A percentile compares a stretch with the other conserved stretches of the same genome.
phyloP scores from a whole-genome alignment of 2,888 invertebrate species.

The Sinelater perroti region DNA sequence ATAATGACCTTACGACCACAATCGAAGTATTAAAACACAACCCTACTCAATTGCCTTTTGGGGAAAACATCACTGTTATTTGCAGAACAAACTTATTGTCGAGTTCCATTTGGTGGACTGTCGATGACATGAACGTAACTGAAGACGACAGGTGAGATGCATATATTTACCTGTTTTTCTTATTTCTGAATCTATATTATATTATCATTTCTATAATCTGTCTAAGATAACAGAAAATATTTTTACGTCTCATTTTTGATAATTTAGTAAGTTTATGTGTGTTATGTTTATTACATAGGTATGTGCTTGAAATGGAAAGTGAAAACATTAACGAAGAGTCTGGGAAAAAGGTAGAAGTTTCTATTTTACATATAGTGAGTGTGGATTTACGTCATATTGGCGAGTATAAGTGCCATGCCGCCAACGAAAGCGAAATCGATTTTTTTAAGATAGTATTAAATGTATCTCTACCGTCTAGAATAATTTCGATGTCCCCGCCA shows the following conservation, averaged over 20 bases:
- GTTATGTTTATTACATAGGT: no score
- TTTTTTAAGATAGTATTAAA: constrained; percentile 55
- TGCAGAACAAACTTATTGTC: constrained; percentile 64
- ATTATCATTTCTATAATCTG: no score
- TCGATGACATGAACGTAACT: constrained; percentile 66
- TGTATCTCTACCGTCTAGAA: constrained; percentile 62
- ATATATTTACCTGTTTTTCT: constrained; percentile 8
- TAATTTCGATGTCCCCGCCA: constrained; percentile 60
- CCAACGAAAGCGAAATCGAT: constrained; percentile 56
- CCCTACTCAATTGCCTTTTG: constrained; percentile 56
- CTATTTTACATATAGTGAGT: constrained; percentile 64
- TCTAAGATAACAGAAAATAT: neutral
- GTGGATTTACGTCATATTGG: constrained; percentile 68
- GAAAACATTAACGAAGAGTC: constrained; percentile 59
- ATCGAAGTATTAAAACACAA: constrained; percentile 56
- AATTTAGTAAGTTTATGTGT: neutral
- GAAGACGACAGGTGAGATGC: constrained; percentile 61
- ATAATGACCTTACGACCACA: constrained; percentile 54
- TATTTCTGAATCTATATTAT: constrained; percentile 28
- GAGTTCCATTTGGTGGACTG: constrained; percentile 68
- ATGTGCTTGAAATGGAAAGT: constrained; percentile 57
- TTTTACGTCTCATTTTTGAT: neutral
- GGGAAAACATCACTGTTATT: constrained; percentile 63
- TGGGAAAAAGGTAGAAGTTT: constrained; percentile 58
- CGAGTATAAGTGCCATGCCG: constrained; percentile 67